A percentile compares a stretch with the other conserved stretches of the same genome.
phyloP scores from a whole-genome alignment of 2,797 vertebrate species.

The Rhinophrynus dorsalis region DNA sequence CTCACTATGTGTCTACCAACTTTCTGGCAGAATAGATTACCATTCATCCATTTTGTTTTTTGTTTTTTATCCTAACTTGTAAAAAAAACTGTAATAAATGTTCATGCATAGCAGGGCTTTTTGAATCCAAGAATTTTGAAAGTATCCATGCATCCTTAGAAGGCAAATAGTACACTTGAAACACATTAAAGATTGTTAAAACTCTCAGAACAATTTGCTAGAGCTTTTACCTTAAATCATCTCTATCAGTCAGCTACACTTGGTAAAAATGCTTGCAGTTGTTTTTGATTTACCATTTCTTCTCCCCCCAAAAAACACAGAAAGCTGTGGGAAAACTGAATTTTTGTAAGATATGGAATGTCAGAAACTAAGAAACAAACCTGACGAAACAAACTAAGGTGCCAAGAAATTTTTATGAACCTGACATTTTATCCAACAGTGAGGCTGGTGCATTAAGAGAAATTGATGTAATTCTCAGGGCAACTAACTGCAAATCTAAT shows the following conservation, averaged over 20 bases:
- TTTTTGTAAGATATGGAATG: constrained; percentile 21
- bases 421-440: constrained; percentile 22
- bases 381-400: constrained; percentile 24
- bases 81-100: background rate
- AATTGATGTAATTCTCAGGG: too few species aligned
- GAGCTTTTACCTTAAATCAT: constrained; percentile 26
- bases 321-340: background rate
- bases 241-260: background rate
- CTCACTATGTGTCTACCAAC: too few species aligned
- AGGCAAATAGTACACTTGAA: constrained; percentile 9
- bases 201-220: too few species aligned
- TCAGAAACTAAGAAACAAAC: constrained; percentile 39
- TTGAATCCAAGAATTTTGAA: background rate
- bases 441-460: too few species aligned
- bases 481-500: too few species aligned
- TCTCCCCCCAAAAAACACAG: background rate
- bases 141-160: constrained; percentile 22
- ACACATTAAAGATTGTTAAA: background rate
- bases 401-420: constrained; percentile 28
- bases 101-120: background rate
- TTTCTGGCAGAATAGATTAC: too few species aligned
- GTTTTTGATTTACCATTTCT: constrained; percentile 28
- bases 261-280: constrained; percentile 11
- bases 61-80: background rate
- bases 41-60: too few species aligned